Base-by-base conservation (phyloP, 2,888 invertebrate species). In the Limenitis camilla region DNA sequence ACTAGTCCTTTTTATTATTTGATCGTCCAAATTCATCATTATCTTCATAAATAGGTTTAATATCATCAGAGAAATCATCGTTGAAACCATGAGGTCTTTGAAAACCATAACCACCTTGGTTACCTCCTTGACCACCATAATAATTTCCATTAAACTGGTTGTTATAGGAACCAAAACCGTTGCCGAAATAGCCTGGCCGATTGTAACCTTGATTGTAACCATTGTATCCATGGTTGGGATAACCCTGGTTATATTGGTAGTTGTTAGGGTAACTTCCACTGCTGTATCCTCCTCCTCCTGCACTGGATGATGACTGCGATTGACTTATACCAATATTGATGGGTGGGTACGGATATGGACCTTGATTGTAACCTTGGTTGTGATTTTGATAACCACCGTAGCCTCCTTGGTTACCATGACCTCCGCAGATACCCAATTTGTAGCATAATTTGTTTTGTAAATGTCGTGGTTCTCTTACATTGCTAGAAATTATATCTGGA, bases 321-420 rank as follows among this genome's bases (percentile, higher is more conserved):
- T 86, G 87, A 47, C 85, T 86, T 49, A 86, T 81, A 2, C 84
- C 87, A 45, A 86, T 86, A 62, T 84, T 85, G 52, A 86, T 78
- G 5, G 81, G 77, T 6, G 76, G 76, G 39, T 66, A 64, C 19
- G 63, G 66, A 11, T 61, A 56, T 8, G 70, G 65, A 31, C 71
- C 72, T 43, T 66, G 69, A 45, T 74, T 64, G 38, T 65, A 59
- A 7, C 64, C 65, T 36, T 62, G 61, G 19, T 49, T 51, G 32
- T 50, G 46, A 10, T 50, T 58, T 30, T 46, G 40, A 27, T 54
- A 39, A 4, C 42, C 54, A 10, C 44, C 49, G 5, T 36, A 52
- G n/a, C 54, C 55, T 9, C 52, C 53, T 11, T 39, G 39, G 19
- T 38, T 10, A 29, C 43, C 50, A 32, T 29, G 11, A 4, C 43